phyloP scores from a whole-genome alignment of 2,797 vertebrate genomes.

The Parambassis ranga region DNA sequence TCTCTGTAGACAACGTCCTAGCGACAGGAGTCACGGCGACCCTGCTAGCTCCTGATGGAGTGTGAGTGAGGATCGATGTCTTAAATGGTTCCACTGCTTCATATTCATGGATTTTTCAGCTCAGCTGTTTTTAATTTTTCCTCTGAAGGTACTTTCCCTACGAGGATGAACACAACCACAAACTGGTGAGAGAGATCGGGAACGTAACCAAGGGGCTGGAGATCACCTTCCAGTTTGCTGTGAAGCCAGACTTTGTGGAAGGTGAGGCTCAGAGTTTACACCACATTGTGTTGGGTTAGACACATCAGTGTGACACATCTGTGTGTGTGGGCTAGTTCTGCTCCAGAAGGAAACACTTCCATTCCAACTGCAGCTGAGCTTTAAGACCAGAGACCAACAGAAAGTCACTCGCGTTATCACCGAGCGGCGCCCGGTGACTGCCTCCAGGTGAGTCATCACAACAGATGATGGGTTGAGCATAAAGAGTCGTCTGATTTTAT shows the following conservation, averaged over 20 bases:
- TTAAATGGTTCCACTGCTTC: too few relatives aligned
- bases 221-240: slow-evolving; percentile 79
- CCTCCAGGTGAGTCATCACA: slow-evolving; percentile 57
- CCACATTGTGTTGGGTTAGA: neutral
- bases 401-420: slow-evolving; percentile 74
- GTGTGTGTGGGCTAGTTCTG: slow-evolving; percentile 56
- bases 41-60: slow-evolving; percentile 71
- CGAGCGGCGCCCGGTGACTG: slow-evolving; percentile 71
- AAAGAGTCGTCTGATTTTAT: neutral
- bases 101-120: too few relatives aligned
- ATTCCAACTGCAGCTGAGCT: slow-evolving; percentile 79
- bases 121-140: too few relatives aligned
- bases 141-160: slow-evolving; percentile 74
- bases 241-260: slow-evolving; percentile 68
- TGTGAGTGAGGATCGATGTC: slow-evolving; percentile 71
- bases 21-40: slow-evolving; percentile 78
- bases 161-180: slow-evolving; percentile 68
- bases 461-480: neutral
- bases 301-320: neutral
- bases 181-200: slow-evolving; percentile 72
- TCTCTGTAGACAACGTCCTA: slow-evolving; percentile 76
- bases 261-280: slow-evolving; percentile 64
- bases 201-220: slow-evolving; percentile 76
- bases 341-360: slow-evolving; percentile 66
- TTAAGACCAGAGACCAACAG: slow-evolving; percentile 76